Percentiles rank a stretch among this genome's conserved stretches.
phyloP scores from a whole-genome alignment of 2,888 invertebrate species.

The Lepidonotus clava region DNA sequence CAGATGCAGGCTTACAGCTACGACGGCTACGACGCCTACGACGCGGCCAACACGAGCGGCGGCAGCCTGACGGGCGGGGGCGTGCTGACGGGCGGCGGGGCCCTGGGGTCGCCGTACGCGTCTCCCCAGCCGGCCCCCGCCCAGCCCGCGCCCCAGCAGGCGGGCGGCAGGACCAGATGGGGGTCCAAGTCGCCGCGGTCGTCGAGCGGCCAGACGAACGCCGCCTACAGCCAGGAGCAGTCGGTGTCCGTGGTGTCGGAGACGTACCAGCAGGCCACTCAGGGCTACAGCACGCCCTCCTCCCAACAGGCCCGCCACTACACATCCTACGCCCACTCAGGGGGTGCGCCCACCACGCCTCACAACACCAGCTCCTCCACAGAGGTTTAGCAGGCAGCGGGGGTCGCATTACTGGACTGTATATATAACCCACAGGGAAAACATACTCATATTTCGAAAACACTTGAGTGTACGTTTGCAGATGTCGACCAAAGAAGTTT shows the following conservation, averaged over 20 bases:
- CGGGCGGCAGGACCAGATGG: conserved; percentile 13
- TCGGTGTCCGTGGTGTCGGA: conserved; percentile 15
- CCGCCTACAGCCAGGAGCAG: not conserved
- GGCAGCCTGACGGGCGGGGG: not conserved
- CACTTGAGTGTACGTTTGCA: too few relatives aligned
- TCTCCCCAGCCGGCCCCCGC: not conserved
- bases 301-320: not conserved
- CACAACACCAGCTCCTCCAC: conserved; percentile 24
- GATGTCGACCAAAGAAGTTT: too few relatives aligned
- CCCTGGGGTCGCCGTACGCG: not conserved
- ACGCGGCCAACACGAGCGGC: not conserved
- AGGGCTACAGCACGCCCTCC: not conserved
- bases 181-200: conserved; percentile 31
- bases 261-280: conserved; percentile 4
- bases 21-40: conserved; percentile 49
- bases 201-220: not conserved
- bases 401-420: too few relatives aligned
- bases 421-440: too few relatives aligned
- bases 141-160: not conserved
- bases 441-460: too few relatives aligned
- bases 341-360: conserved; percentile 13
- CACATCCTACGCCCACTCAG: conserved; percentile 19
- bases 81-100: not conserved
- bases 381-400: conserved; percentile 39
- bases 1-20: conserved; percentile 36